phyloP scores from a whole-genome alignment of 1,140 invertebrate genomes.

The Notospermus geniculatus region DNA sequence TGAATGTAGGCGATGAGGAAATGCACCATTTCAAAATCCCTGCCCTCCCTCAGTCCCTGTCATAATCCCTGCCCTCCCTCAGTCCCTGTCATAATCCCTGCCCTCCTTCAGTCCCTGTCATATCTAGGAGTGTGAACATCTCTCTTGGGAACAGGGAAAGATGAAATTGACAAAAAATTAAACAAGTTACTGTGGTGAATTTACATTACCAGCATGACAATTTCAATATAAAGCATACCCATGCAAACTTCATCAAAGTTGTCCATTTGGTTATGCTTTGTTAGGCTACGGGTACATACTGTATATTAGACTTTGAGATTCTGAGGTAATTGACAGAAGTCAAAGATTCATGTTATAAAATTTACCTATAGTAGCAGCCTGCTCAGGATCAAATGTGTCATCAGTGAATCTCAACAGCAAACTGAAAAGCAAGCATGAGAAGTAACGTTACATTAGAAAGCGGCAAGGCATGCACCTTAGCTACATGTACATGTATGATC shows the following conservation, averaged over 20 bases:
- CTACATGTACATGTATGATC: no score
- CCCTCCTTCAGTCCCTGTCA: background rate
- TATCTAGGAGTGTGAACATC: no score
- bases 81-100: background rate
- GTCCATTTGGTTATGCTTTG: background rate
- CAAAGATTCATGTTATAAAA: conserved; percentile 1
- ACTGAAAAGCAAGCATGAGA: conserved; percentile 60
- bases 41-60: background rate
- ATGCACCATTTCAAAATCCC: background rate
- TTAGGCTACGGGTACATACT: background rate
- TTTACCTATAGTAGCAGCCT: conserved; percentile 86
- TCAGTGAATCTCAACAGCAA: conserved; percentile 91
- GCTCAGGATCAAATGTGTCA: conserved; percentile 89
- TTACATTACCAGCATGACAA: no score
- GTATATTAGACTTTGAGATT: background rate
- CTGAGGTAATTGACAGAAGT: background rate
- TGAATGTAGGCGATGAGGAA: background rate
- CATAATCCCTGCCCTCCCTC: background rate
- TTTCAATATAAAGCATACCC: no score
- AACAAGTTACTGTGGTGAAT: no score
- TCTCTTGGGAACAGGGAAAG: no score
- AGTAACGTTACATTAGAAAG: background rate
- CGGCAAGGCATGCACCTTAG: no score
- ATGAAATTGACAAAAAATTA: no score
- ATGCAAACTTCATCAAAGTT: background rate